Conservation (phyloP, 2,113 vertebrate species). For the Ardeotis arabs region DNA sequence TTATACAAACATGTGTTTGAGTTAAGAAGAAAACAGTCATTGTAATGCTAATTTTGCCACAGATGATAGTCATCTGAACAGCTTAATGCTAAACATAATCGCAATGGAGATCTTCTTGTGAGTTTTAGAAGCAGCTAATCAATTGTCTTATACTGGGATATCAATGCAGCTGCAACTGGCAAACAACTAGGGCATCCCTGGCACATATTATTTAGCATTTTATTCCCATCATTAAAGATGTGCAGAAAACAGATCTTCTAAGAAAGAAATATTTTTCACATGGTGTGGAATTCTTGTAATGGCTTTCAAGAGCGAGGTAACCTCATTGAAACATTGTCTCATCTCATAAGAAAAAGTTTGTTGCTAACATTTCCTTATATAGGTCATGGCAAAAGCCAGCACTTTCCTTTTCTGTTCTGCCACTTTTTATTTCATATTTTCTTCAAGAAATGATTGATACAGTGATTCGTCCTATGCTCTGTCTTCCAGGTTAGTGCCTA, state of each 20-base stretch:
- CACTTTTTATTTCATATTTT: not conserved
- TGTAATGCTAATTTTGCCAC: not conserved
- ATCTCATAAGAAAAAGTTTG: constrained; percentile 10
- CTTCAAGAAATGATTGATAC: not conserved
- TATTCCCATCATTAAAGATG: not conserved
- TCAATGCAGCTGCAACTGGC: not conserved
- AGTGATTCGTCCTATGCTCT: not conserved
- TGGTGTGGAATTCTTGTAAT: not conserved
- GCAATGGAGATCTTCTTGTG: not conserved
- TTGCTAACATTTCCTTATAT: not conserved
- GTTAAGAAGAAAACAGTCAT: not conserved
- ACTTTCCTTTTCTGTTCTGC: not conserved
- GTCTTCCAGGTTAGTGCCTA: not conserved
- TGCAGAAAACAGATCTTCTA: not conserved
- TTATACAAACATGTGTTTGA: not conserved
- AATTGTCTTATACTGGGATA: not conserved
- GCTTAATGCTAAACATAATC: not conserved
- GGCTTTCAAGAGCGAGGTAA: not conserved
- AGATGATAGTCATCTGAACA: not conserved
- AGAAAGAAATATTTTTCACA: not conserved
- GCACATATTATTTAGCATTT: not conserved
- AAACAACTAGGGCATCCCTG: not conserved
- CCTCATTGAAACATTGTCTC: not conserved
- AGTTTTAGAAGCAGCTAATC: not conserved
- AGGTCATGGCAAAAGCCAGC: not conserved